Evolutionary conservation across 2,797 vertebrate genomes (phyloP).

Genomic region (Numenius phaeopus): DNA sequence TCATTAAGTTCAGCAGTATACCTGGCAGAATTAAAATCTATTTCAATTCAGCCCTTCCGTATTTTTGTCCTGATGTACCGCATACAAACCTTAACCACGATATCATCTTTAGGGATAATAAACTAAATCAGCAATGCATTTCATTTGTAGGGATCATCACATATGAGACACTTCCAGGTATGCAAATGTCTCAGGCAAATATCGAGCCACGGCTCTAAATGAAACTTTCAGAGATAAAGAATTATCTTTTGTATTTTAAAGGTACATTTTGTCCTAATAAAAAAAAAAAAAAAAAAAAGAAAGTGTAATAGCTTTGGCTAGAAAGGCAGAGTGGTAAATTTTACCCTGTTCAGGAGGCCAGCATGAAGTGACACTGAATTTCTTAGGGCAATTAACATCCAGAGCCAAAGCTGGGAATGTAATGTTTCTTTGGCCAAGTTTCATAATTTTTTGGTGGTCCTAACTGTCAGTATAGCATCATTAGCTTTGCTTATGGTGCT

Average conservation of each 20-base stretch:
- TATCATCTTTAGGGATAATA: constrained; percentile 45
- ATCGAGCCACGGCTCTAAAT: constrained; percentile 11
- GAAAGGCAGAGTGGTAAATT: neutral
- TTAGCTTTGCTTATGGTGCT: neutral
- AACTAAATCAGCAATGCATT: constrained; percentile 39
- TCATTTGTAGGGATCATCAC: constrained; percentile 34
- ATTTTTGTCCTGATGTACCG: constrained; percentile 15
- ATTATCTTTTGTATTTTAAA: constrained; percentile 34
- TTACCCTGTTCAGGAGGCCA: neutral
- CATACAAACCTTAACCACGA: constrained; percentile 17
- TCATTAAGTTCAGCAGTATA: constrained; percentile 61
- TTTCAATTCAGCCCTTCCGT: neutral
- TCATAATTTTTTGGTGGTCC: neutral
- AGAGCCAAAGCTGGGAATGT: neutral
- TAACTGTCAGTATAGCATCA: neutral
- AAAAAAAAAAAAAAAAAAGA: neutral
- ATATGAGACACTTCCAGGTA: constrained; percentile 15
- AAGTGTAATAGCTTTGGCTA: neutral
- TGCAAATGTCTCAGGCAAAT: constrained; percentile 36
- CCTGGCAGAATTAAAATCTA: constrained; percentile 54
- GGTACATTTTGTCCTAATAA: neutral
- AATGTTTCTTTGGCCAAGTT: neutral
- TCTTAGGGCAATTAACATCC: neutral
- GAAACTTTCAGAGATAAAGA: constrained; percentile 31
- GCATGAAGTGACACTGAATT: neutral